Conservation (phyloP, 2,113 vertebrate species). For the Cynopterus brachyotis region DNA sequence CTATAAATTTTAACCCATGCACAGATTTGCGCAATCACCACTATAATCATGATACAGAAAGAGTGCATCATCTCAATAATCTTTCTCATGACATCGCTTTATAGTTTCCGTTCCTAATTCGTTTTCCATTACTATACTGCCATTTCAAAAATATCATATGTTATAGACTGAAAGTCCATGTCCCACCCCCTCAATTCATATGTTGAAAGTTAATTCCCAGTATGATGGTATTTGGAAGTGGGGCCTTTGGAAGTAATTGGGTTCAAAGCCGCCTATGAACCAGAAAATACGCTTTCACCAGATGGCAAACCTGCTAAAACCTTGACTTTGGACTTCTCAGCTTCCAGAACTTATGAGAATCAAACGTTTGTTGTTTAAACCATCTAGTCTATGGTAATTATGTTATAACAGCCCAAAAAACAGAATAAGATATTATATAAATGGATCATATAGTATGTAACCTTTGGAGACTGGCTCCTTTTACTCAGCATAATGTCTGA, state of each 20-base stretch:
- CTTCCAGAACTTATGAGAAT: neutral
- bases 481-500: neutral
- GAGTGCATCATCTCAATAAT: neutral
- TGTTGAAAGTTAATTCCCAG: neutral
- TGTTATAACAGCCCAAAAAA: neutral
- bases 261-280: neutral
- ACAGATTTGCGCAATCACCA: neutral
- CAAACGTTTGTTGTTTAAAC: neutral
- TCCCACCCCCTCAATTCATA: neutral
- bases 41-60: neutral
- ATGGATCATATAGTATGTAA: neutral
- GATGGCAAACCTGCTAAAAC: neutral
- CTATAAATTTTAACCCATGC: neutral
- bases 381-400: neutral
- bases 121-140: neutral
- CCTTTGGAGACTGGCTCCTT: neutral
- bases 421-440: neutral
- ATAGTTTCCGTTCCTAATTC: neutral
- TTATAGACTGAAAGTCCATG: neutral
- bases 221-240: neutral
- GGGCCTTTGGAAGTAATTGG: neutral
- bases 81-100: neutral
- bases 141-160: neutral
- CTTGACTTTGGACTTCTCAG: neutral
- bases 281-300: neutral